Conservation (phyloP, 2,113 vertebrate genomes). For the Zingel zingel region DNA sequence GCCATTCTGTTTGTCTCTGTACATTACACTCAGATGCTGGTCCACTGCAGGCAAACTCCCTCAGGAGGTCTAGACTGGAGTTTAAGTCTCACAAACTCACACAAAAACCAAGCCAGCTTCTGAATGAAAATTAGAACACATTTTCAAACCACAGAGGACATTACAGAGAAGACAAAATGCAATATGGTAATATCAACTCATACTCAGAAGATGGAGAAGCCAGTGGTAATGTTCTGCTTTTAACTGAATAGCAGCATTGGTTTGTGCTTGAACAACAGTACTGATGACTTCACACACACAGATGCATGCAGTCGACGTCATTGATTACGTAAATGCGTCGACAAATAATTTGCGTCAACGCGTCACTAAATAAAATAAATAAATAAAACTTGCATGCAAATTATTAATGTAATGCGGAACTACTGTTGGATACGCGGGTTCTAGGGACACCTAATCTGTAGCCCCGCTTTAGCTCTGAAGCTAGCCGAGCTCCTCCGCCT, state of each 20-base stretch:
- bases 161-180: conserved; percentile 12
- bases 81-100: conserved; percentile 20
- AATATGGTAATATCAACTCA: conserved; percentile 37
- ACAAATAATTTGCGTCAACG: no score
- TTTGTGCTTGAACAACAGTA: conserved; percentile 4
- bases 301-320: not conserved
- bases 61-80: conserved; percentile 49
- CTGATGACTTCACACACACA: conserved; percentile 16
- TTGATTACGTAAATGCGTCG: no score
- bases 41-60: conserved; percentile 59
- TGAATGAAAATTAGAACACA: conserved; percentile 44
- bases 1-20: conserved; percentile 75
- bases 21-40: conserved; percentile 73
- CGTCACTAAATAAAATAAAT: no score
- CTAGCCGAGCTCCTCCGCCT: no score
- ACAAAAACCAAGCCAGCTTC: not conserved
- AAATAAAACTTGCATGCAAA: no score
- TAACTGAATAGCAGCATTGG: conserved; percentile 17
- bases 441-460: no score
- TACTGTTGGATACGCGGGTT: no score
- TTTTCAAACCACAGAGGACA: conserved; percentile 31
- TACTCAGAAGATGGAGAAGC: not conserved
- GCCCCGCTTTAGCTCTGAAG: no score
- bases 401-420: no score
- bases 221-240: conserved; percentile 1